Percentiles rank a stretch among this genome's conserved stretches.
These are phyloP conservation scores for Beroe forskalii DNA, from an alignment of 37 sponge, comb jelly and placozoan species.

Conservation along the genomic window DNA sequence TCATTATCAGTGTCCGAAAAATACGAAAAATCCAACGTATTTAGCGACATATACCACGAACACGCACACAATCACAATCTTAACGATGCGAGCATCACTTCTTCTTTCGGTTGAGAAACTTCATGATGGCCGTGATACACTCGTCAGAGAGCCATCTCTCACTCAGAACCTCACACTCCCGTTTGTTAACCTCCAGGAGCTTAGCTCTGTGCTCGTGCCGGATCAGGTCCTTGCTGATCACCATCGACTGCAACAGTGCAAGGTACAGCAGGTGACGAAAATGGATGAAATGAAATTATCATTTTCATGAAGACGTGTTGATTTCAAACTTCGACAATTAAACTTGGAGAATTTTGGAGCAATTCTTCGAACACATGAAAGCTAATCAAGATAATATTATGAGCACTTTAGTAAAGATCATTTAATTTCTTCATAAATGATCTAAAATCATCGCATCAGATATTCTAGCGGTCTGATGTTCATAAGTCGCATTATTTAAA, in stretches of 20 bases:
- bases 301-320: too few relatives aligned
- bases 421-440: too few relatives aligned
- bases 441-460: too few relatives aligned
- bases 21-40: constrained; percentile 23
- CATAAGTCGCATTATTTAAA: too few relatives aligned
- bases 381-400: too few relatives aligned
- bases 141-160: constrained; percentile 91
- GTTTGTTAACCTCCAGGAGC: constrained; percentile 75
- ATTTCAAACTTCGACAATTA: too few relatives aligned
- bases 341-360: too few relatives aligned
- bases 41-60: neutral
- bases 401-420: too few relatives aligned
- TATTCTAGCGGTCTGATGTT: too few relatives aligned
- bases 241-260: constrained; percentile 68
- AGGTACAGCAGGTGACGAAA: too few relatives aligned
- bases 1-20: neutral
- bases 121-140: constrained; percentile 81
- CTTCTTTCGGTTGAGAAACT: constrained; percentile 81
- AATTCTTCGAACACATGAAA: too few relatives aligned
- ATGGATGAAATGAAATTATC: too few relatives aligned
- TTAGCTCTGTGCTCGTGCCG: constrained; percentile 64
- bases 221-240: constrained; percentile 76
- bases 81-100: neutral
- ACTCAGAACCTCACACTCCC: constrained; percentile 81
- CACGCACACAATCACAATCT: neutral